Conservation (phyloP, 2,888 invertebrate species). For the Charanyca ferruginea region DNA sequence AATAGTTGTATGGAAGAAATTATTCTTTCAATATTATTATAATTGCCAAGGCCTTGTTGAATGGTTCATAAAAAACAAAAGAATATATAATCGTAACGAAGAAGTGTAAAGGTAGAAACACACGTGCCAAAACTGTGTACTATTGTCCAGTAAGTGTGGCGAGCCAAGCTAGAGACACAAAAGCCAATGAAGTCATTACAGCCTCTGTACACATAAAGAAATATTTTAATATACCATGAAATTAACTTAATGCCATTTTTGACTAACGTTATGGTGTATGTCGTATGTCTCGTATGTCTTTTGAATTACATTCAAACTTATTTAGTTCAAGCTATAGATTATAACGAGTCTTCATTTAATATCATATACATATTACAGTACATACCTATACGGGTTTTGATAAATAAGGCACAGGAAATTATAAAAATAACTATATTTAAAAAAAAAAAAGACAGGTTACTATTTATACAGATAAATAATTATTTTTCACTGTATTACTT, state of each 20-base stretch:
- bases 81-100: slow-evolving; percentile 82
- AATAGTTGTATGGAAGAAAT: slow-evolving; percentile 77
- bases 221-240: slow-evolving; percentile 50
- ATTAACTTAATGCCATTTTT: slow-evolving; percentile 28
- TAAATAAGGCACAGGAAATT: too few species aligned
- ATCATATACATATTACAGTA: too few species aligned
- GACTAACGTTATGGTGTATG: neutral
- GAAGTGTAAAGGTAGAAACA: slow-evolving; percentile 49
- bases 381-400: too few species aligned
- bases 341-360: too few species aligned
- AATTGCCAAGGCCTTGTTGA: slow-evolving; percentile 79
- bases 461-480: neutral
- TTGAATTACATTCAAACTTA: neutral
- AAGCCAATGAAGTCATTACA: slow-evolving; percentile 56
- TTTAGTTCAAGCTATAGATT: neutral
- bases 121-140: slow-evolving; percentile 48
- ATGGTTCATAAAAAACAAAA: slow-evolving; percentile 83
- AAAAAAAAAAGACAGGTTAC: neutral
- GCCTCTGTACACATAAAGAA: slow-evolving; percentile 44
- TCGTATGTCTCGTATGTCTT: neutral
- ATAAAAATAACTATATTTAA: too few species aligned
- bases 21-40: slow-evolving; percentile 73
- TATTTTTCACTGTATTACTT: neutral
- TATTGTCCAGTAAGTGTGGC: slow-evolving; percentile 63
- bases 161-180: slow-evolving; percentile 48